Percentiles rank a stretch among this genome's conserved stretches.
phyloP scores from a whole-genome alignment of 2,888 invertebrate species.

The Athalia circularis region DNA sequence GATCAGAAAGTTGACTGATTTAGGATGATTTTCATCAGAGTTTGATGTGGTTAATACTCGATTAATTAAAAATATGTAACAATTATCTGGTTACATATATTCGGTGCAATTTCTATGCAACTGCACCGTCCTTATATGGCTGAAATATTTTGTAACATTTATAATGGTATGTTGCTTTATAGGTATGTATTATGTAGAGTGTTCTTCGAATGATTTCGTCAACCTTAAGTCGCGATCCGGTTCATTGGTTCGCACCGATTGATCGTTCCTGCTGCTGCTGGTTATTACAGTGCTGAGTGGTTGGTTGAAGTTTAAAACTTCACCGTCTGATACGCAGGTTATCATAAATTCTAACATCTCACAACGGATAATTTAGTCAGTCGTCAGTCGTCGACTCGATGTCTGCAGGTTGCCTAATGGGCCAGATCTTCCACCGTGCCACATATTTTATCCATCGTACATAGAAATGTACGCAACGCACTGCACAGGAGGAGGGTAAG shows the following conservation, averaged over 20 bases:
- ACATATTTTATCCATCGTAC: too few relatives aligned
- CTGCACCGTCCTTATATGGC: too few relatives aligned
- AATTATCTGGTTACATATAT: too few relatives aligned
- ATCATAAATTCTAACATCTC: constrained; percentile 11
- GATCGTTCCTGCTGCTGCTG: background rate
- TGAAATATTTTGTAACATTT: too few relatives aligned
- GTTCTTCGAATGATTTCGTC: background rate
- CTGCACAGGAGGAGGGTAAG: too few relatives aligned
- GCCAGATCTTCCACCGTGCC: background rate
- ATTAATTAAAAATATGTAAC: too few relatives aligned
- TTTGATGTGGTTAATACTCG: too few relatives aligned
- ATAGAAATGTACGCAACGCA: too few relatives aligned
- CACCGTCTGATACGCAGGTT: background rate
- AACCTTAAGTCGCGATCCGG: background rate
- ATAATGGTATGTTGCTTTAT: too few relatives aligned
- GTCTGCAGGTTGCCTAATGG: constrained; percentile 11
- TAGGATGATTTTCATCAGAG: too few relatives aligned
- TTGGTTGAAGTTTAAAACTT: background rate
- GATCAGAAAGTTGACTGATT: background rate
- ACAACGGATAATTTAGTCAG: background rate
- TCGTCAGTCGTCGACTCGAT: background rate
- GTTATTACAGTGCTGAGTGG: background rate
- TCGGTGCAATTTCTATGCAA: too few relatives aligned
- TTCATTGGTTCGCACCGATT: constrained; percentile 5
- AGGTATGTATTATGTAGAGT: too few relatives aligned